These are phyloP conservation scores for Drosophila parthenogenetica DNA, from an alignment of 2,888 invertebrate species.

Conservation along the genomic window DNA sequence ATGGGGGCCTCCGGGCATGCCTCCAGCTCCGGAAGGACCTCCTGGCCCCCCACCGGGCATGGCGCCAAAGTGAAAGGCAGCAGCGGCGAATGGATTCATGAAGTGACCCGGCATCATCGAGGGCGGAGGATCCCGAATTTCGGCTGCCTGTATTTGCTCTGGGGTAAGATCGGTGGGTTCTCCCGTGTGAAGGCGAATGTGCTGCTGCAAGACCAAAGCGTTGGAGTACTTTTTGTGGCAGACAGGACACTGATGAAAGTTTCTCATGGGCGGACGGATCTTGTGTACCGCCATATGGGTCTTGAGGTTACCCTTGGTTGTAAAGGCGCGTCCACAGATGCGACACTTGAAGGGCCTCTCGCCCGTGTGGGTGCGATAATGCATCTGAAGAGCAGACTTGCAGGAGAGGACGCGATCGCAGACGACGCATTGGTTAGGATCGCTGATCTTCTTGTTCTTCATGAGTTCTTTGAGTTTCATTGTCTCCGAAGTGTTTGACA, in stretches of 20 bases:
- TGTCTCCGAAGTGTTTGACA: conserved; percentile 94
- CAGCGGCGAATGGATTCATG: conserved; percentile 84
- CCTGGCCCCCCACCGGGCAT: conserved; percentile 74
- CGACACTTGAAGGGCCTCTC: conserved; percentile 96
- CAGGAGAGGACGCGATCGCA: conserved; percentile 98
- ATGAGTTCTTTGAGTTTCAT: conserved; percentile 98
- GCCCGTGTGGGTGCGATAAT: conserved; percentile 89
- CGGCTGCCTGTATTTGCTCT: conserved; percentile 94
- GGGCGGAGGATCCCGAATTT: conserved; percentile 92
- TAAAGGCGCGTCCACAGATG: conserved; percentile 98
- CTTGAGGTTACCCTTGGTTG: conserved; percentile 99
- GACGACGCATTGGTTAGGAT: conserved; percentile 99
- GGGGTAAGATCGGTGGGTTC: conserved; percentile 94
- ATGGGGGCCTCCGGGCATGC: conserved; percentile 60
- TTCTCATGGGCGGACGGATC: conserved; percentile 96
- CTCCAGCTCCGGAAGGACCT: conserved; percentile 40
- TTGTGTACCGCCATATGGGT: conserved; percentile 99
- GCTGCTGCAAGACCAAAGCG: conserved; percentile 96
- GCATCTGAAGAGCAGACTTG: conserved; percentile 99
- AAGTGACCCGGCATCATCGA: conserved; percentile 85
- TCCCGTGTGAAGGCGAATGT: conserved; percentile 96
- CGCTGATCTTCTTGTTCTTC: conserved; percentile 97
- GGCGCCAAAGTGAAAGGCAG: conserved; percentile 84
- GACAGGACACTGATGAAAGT: conserved; percentile 98
- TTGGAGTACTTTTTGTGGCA: conserved; percentile 99